These are phyloP conservation scores for Drepana falcataria DNA, from an alignment of 2,888 invertebrate genomes.

Conservation along the genomic window DNA sequence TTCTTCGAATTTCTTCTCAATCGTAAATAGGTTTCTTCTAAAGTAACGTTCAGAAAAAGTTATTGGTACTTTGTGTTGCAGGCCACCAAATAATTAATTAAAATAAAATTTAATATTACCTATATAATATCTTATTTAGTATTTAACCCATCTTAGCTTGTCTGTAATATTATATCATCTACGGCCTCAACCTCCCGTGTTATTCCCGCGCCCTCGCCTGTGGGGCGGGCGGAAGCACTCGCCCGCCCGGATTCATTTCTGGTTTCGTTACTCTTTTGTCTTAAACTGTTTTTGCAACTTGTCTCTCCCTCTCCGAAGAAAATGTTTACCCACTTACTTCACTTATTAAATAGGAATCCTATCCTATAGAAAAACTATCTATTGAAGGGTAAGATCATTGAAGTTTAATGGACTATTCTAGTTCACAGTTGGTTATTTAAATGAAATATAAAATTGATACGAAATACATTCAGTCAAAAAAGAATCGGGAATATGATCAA, in stretches of 20 bases:
- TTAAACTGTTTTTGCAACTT: slow-evolving; percentile 70
- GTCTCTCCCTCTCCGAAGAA: slow-evolving; percentile 45
- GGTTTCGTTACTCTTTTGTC: slow-evolving; percentile 75
- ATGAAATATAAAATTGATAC: too few relatives aligned
- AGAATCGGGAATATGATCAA: too few relatives aligned
- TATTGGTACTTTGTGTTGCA: too few relatives aligned
- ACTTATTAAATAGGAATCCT: background rate
- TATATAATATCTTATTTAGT: too few relatives aligned
- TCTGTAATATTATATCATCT: slow-evolving; percentile 19
- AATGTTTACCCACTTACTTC: slow-evolving; percentile 20
- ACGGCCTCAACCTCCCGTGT: slow-evolving; percentile 40
- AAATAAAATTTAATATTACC: too few relatives aligned
- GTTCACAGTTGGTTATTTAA: background rate
- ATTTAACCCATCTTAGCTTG: background rate
- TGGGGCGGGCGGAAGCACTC: slow-evolving; percentile 50
- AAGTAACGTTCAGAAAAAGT: too few relatives aligned
- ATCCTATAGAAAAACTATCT: too few relatives aligned
- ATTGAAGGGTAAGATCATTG: background rate
- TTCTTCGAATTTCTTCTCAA: too few relatives aligned
- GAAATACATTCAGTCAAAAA: too few relatives aligned
- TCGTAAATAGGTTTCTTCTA: too few relatives aligned
- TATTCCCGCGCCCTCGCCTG: slow-evolving; percentile 50
- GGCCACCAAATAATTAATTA: too few relatives aligned
- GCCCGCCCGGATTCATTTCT: slow-evolving; percentile 73
- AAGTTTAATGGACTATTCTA: background rate